Evolutionary conservation across 1,140 invertebrate species (phyloP), one percentile per base, ranked within the genome.

Genomic region (Bacillus rossius): DNA sequence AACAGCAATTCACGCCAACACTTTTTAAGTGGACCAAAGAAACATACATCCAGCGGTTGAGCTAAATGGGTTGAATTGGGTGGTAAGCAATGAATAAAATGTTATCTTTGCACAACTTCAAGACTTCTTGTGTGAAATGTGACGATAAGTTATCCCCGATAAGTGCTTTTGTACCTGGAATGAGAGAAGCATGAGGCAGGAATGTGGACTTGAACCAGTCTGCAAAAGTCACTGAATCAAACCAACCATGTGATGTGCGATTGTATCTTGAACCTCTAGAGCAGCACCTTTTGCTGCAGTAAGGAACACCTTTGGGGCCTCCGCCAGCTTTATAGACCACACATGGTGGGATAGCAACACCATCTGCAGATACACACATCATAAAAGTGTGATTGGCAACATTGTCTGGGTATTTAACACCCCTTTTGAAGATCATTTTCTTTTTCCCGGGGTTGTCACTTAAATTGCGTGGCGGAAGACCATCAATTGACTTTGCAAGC

Each of bases 341-440:
- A 52, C 65, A 63, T 45, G 51, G 48, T 16, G 62, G 61, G 13
- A 62, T 26, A 14, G 63, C 7, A 34, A 29, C 20, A 10, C 69
- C 72, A 38, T 54, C 54, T 47, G 69, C 72, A 57, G 69, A 63
- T 48, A 61, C 67, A 47, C 66, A 58, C 59, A 73, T 69, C 71
- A 74, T 73, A 10, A 75, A 42, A 8, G 71, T 73, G n/a, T 54
- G 61, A 60, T 73, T 71, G n/a, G 66, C 48, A 10, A 73, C 60
- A 23, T 62, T 63, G 61, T 73, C 69, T 4, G 69, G 67, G 53
- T 73, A 68, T 63, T 73, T 73, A 29, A 54, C 59, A 8, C 64
- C 65, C 51, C 67, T 63, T 41, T 65, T 66, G 47, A 63, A 60
- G 16, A 72, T 59, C 20, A 60, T 47, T 58, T 67, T 67, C 61